Conservation (phyloP, 2,888 invertebrate genomes). For the Acrocyrtus sp. region DNA sequence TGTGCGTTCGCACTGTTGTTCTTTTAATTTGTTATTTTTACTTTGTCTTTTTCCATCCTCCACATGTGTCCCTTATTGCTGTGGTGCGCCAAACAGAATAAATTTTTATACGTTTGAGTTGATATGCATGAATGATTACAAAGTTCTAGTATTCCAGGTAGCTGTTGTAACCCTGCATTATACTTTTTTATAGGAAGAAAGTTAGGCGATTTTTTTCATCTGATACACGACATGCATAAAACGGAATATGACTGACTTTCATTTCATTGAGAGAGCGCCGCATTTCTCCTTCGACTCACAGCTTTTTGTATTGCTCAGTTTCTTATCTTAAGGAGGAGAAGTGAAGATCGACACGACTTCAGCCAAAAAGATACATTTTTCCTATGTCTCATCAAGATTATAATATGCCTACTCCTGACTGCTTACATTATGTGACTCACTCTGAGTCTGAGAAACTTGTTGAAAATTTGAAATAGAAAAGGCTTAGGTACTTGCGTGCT, state of each 20-base stretch:
- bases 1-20: constrained; percentile 25
- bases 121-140: too few relatives aligned
- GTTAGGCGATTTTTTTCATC: too few relatives aligned
- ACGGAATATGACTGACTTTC: background rate
- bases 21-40: constrained; percentile 9
- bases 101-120: too few relatives aligned
- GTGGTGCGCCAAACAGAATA: too few relatives aligned
- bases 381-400: background rate
- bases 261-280: background rate
- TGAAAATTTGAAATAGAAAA: too few relatives aligned
- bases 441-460: too few relatives aligned
- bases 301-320: background rate
- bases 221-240: too few relatives aligned
- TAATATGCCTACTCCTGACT: background rate
- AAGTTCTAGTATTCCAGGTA: too few relatives aligned
- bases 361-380: background rate
- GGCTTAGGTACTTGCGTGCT: too few relatives aligned
- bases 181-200: background rate
- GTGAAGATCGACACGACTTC: background rate
- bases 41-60: background rate
- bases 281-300: background rate
- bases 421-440: too few relatives aligned
- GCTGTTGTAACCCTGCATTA: background rate
- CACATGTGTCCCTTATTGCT: constrained; percentile 5
- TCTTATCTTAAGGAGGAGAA: background rate